Evolutionary conservation across 2,113 vertebrate genomes (phyloP), one percentile per base, ranked within the genome.

Genomic region (Campylorhamphus procurvoides): DNA sequence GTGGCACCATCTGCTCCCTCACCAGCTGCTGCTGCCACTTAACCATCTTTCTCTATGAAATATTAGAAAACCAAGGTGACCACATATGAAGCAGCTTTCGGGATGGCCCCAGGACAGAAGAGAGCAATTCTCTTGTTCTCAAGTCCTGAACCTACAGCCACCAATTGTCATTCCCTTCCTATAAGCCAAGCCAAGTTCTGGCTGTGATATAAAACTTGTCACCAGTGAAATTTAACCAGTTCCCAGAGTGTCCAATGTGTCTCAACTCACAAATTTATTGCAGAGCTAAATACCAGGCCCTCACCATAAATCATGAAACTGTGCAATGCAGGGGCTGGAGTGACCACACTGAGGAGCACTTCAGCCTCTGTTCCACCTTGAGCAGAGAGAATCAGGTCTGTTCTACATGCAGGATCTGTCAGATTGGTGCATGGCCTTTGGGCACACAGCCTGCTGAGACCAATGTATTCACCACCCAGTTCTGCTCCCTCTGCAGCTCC

Each of bases 1-100:
- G 88, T 79, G 69, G 83, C 74, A 94, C 97, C 97, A 98, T 96
- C 96, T 98, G 97, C 95, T 97, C 69, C 74, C 89, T 94, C 79
- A 58, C 52, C 75, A 93, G 88, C 90, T 97, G 94, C 92, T 97
- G 78, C 69, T 82, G 28, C 77, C 90, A 62, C 85, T 92, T 71
- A 68, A 64, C 47, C 85, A 89, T 6, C 22, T 40, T 84, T 75
- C 62, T 23, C 68, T 53, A 39, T 24, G 73, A 82, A 68, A 81
- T 93, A 47, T 84, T 72, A 84, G 86, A 90, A 79, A 93, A 39
- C 25, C 52, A 90, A 89, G 40, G 76, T 92, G 86, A 78, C 92
- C 90, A 95, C 5, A 1, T 6, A 60, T 25, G 31, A 60, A 72
- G 58, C 28, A 64, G n/a, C 39, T 81, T 83, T 86, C 27, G 60